Conservation (phyloP, 2,113 vertebrate species). For the Neotragus pygmaeus region DNA sequence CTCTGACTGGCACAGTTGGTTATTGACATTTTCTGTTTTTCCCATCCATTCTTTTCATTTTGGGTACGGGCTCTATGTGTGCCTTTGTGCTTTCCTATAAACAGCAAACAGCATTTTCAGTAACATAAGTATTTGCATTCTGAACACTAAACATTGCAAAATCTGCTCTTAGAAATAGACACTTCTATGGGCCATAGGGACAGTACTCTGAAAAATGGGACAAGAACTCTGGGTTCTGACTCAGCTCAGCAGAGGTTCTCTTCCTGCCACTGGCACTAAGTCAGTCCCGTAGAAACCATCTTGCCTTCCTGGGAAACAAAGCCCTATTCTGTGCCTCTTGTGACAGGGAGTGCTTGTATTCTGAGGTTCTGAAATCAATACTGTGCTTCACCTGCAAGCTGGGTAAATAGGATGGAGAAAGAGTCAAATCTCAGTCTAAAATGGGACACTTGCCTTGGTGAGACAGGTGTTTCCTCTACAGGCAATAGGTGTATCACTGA, state of each 20-base stretch:
- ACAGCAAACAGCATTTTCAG: neutral
- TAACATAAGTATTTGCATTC: slow-evolving; percentile 20
- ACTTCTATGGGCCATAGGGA: neutral
- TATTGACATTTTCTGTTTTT: neutral
- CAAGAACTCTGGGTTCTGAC: neutral
- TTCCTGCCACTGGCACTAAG: neutral
- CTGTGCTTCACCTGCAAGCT: neutral
- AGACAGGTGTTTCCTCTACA: neutral
- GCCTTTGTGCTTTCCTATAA: neutral
- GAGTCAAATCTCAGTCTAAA: neutral
- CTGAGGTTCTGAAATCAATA: neutral
- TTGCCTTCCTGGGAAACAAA: slow-evolving; percentile 21
- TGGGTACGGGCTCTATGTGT: neutral
- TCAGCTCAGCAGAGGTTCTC: neutral
- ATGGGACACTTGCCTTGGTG: neutral
- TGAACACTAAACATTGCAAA: neutral
- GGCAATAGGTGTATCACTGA: neutral
- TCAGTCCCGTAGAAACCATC: neutral
- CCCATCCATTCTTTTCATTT: neutral
- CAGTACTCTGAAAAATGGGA: neutral
- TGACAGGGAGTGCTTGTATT: slow-evolving; percentile 37
- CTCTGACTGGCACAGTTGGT: neutral
- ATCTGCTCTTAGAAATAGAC: neutral
- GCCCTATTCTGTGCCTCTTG: slow-evolving; percentile 36
- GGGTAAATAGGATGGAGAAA: neutral